Evolutionary conservation across 2,888 invertebrate genomes (phyloP).

Genomic region (Agrochola litura): DNA sequence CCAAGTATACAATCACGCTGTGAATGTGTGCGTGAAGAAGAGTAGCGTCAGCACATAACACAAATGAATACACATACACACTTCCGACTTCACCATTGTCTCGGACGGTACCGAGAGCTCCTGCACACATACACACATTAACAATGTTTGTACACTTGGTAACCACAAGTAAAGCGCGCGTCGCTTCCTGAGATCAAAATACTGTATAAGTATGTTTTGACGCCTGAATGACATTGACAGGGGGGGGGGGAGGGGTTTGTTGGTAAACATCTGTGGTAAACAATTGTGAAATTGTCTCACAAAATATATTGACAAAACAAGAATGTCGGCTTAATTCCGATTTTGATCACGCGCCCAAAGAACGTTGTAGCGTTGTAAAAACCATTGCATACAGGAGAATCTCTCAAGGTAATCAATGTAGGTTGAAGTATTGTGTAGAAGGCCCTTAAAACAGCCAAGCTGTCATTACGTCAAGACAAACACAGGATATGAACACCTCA

Average conservation of each 20-base stretch:
- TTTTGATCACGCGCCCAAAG: not conserved
- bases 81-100: too few relatives aligned
- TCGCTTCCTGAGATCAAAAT: too few relatives aligned
- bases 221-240: not conserved
- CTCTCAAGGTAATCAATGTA: not conserved
- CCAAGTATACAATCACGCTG: too few relatives aligned
- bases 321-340: not conserved
- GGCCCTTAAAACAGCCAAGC: constrained; percentile 37
- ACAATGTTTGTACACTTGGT: too few relatives aligned
- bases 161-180: too few relatives aligned
- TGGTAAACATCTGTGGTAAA: not conserved
- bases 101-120: too few relatives aligned
- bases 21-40: too few relatives aligned
- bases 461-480: constrained; percentile 48
- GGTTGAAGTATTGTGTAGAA: constrained; percentile 1
- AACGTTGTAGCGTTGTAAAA: not conserved
- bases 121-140: too few relatives aligned
- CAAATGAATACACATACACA: too few relatives aligned
- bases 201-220: not conserved
- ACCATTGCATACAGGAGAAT: not conserved
- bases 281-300: not conserved
- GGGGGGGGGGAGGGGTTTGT: too few relatives aligned
- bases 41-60: too few relatives aligned
- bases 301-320: not conserved
- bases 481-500: constrained; percentile 39